These are phyloP conservation scores for Eilema caniola DNA, from an alignment of 2,888 invertebrate genomes.

Conservation along the genomic window DNA sequence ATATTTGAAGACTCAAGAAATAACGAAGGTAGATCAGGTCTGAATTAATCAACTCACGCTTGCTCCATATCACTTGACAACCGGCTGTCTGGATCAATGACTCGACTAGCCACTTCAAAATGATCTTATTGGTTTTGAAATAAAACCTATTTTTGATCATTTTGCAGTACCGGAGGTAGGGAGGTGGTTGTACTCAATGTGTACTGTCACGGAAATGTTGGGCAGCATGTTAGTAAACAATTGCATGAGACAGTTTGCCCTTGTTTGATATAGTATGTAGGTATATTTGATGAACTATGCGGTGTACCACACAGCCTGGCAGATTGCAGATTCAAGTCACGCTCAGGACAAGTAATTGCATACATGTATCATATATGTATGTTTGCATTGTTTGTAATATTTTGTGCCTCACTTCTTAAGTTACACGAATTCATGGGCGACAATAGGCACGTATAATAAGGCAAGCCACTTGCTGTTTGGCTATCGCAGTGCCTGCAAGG, in stretches of 20 bases:
- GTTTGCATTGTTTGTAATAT: no score
- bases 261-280: conserved; percentile 44
- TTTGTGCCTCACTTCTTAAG: no score
- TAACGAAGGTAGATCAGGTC: conserved; percentile 62
- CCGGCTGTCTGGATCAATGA: conserved; percentile 48
- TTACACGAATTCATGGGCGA: no score
- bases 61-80: conserved; percentile 61
- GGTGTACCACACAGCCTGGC: background rate
- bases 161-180: background rate
- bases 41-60: conserved; percentile 68
- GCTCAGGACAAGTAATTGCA: background rate
- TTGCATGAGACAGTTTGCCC: conserved; percentile 48
- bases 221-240: conserved; percentile 52
- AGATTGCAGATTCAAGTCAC: background rate
- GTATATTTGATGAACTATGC: background rate
- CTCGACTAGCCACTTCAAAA: conserved; percentile 27
- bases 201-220: conserved; percentile 51
- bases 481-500: background rate
- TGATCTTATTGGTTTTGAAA: conserved; percentile 24
- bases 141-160: conserved; percentile 23
- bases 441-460: no score
- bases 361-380: no score
- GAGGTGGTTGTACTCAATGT: conserved; percentile 40
- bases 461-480: background rate
- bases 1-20: conserved; percentile 56